Conservation (phyloP, 2,113 vertebrate species). For the Pluvialis apricaria region DNA sequence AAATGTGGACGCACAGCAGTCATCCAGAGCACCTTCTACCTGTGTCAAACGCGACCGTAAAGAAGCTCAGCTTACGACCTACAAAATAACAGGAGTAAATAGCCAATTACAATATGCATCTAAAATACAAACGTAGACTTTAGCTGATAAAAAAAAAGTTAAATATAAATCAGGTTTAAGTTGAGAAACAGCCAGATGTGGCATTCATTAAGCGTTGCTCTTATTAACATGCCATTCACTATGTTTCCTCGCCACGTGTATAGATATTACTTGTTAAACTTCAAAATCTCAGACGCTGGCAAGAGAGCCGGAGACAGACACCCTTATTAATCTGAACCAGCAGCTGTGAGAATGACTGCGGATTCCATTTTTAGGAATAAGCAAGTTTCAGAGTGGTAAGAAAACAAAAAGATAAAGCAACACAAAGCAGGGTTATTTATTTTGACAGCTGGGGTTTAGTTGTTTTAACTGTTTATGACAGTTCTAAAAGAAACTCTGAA, state of each 20-base stretch:
- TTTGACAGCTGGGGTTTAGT: conserved; percentile 19
- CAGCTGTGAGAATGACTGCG: neutral
- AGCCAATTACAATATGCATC: neutral
- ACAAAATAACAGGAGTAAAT: neutral
- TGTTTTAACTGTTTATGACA: neutral
- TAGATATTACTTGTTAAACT: neutral
- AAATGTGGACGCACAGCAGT: accelerated
- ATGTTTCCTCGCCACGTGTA: neutral
- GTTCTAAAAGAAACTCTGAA: neutral
- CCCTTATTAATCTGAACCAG: neutral
- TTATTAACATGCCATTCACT: neutral
- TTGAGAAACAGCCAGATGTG: neutral
- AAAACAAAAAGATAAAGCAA: neutral
- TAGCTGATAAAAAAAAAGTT: neutral
- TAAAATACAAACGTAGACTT: neutral
- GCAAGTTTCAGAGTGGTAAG: conserved; percentile 8
- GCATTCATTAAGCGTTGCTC: neutral
- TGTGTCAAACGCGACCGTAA: accelerated
- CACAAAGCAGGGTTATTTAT: conserved; percentile 26
- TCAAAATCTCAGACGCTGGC: neutral
- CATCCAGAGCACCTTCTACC: neutral
- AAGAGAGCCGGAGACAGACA: neutral
- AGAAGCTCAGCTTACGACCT: neutral
- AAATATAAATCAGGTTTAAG: neutral
- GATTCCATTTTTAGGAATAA: conserved; percentile 23